phyloP scores from a whole-genome alignment of 2,888 invertebrate species.

The Ectropis crepuscularia region DNA sequence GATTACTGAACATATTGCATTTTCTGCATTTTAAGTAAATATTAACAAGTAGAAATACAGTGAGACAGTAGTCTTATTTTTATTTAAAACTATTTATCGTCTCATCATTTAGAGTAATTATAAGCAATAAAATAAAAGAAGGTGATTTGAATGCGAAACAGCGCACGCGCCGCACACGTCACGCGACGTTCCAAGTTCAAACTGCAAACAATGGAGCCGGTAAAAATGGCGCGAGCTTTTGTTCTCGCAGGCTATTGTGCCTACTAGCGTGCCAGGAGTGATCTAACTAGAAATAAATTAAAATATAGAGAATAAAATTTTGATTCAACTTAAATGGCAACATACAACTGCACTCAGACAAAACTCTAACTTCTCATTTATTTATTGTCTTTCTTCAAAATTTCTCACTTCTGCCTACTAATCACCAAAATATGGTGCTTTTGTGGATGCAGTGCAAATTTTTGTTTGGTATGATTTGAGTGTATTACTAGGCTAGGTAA shows the following conservation, averaged over 20 bases:
- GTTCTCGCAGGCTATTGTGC: constrained; percentile 73
- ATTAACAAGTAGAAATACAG: background rate
- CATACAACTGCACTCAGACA: too few species aligned
- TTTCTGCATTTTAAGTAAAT: too few species aligned
- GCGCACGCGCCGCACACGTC: constrained; percentile 78
- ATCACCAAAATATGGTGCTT: too few species aligned
- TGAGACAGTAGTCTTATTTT: constrained; percentile 8
- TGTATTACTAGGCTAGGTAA: too few species aligned
- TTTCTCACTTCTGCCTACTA: too few species aligned
- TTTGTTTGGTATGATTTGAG: too few species aligned
- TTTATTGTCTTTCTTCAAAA: too few species aligned
- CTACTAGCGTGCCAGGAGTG: constrained; percentile 47
- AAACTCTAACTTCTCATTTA: too few species aligned
- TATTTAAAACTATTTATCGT: constrained; percentile 20
- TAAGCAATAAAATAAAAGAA: constrained; percentile 63
- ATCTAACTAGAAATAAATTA: constrained; percentile 38
- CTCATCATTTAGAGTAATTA: constrained; percentile 58
- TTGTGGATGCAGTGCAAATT: too few species aligned
- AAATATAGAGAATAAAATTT: constrained; percentile 21
- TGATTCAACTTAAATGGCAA: too few species aligned
- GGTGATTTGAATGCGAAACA: constrained; percentile 75
- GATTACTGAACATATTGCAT: background rate
- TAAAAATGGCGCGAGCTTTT: constrained; percentile 82
- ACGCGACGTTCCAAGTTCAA: constrained; percentile 80
- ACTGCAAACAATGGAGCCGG: constrained; percentile 73